These are phyloP conservation scores for Ctenomys sociabilis DNA, from an alignment of 2,113 vertebrate species.

Conservation along the genomic window DNA sequence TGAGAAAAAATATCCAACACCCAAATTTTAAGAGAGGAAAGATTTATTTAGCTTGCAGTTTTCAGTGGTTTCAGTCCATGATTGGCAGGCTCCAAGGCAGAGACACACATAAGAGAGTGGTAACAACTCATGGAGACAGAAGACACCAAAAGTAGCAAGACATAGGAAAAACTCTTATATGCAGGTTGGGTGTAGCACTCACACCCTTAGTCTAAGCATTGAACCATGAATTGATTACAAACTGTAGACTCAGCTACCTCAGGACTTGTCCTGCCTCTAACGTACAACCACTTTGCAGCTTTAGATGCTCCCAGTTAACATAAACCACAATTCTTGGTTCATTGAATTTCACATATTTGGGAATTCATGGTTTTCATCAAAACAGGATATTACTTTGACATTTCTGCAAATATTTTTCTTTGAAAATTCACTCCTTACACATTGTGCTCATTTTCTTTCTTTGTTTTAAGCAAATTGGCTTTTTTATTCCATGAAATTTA, in stretches of 20 bases:
- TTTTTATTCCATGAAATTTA: background rate
- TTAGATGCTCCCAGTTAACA: background rate
- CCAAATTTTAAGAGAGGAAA: background rate
- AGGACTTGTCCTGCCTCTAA: no score
- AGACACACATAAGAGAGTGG: background rate
- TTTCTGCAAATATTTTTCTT: background rate
- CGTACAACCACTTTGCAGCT: no score
- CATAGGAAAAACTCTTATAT: background rate
- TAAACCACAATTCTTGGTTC: background rate
- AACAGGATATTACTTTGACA: background rate
- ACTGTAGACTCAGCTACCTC: background rate
- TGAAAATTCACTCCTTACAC: background rate
- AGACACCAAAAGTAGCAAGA: background rate
- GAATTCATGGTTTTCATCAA: background rate
- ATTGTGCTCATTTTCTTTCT: background rate
- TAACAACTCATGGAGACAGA: background rate
- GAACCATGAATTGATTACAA: background rate
- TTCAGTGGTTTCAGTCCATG: background rate
- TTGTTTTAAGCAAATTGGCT: background rate
- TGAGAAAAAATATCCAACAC: background rate
- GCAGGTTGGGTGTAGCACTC: background rate
- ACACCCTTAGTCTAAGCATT: background rate
- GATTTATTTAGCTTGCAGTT: background rate
- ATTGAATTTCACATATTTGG: background rate
- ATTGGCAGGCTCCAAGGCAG: background rate